A percentile compares a stretch with the other conserved stretches of the same genome.
Conservation (phyloP, 2,888 invertebrate genomes). For the Calameuta idolon region DNA sequence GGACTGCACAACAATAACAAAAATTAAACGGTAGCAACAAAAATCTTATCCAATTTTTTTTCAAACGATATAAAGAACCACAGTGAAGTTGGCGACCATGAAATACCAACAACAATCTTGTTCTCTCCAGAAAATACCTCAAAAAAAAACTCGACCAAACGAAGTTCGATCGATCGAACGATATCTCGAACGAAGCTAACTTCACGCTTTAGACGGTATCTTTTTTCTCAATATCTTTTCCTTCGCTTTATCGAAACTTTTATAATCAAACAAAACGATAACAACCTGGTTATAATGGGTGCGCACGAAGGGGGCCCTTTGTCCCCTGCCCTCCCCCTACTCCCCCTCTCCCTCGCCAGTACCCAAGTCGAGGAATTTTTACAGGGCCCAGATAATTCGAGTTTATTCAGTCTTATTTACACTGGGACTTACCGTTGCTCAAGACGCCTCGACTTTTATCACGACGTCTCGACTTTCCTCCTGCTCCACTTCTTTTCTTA, state of each 20-base stretch:
- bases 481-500: neutral
- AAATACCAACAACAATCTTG: neutral
- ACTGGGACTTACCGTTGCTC: neutral
- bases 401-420: neutral
- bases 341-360: neutral
- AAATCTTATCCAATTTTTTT: neutral
- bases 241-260: neutral
- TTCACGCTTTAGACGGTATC: neutral
- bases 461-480: neutral
- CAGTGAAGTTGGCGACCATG: neutral
- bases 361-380: neutral
- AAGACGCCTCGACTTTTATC: neutral
- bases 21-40: neutral
- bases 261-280: neutral
- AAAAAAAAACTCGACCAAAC: neutral
- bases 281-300: neutral
- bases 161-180: neutral
- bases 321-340: neutral
- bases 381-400: neutral
- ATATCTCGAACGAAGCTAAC: neutral
- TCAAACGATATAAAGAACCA: no score
- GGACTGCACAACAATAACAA: neutral
- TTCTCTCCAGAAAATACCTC: rapidly evolving
- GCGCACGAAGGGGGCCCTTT: neutral
- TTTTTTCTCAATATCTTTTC: neutral